Conservation (phyloP, 2,888 invertebrate genomes). For the Caenorhabditis drosophilae region DNA sequence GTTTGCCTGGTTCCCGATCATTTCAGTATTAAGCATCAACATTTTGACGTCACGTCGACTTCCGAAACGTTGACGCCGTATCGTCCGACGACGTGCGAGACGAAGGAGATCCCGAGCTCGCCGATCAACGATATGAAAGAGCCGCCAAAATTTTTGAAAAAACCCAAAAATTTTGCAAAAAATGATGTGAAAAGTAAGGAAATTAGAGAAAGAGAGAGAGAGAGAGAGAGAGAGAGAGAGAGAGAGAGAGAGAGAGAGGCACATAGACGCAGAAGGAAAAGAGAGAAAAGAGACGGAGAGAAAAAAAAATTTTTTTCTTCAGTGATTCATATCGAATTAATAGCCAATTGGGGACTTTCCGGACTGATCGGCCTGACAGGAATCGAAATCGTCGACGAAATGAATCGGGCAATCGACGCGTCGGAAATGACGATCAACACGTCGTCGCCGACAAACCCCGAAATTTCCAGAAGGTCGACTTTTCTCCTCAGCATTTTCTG, state of each 20-base stretch:
- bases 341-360: conserved; percentile 72
- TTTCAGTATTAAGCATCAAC: neutral
- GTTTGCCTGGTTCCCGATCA: conserved; percentile 57
- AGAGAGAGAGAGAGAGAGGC: neutral
- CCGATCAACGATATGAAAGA: too few species aligned
- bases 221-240: neutral
- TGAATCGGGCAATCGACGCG: conserved; percentile 23
- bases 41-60: conserved; percentile 1
- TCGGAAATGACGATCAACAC: conserved; percentile 5
- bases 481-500: too few species aligned
- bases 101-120: conserved; percentile 10
- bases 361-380: conserved; percentile 72
- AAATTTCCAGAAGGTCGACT: conserved; percentile 11
- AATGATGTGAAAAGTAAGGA: conserved; percentile 28
- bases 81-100: conserved; percentile 27
- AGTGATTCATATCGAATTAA: conserved; percentile 70
- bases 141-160: neutral
- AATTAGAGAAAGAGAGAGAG: too few species aligned
- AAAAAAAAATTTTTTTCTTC: conserved; percentile 14
- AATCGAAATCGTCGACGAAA: conserved; percentile 70
- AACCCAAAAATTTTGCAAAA: neutral
- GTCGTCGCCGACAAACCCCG: conserved; percentile 9
- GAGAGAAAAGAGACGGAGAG: neutral
- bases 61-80: conserved; percentile 12
- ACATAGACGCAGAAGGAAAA: neutral